A percentile compares a stretch with the other conserved stretches of the same genome.
Evolutionary conservation across 2,113 vertebrate genomes (phyloP).

Genomic region (Otolemur garnettii): DNA sequence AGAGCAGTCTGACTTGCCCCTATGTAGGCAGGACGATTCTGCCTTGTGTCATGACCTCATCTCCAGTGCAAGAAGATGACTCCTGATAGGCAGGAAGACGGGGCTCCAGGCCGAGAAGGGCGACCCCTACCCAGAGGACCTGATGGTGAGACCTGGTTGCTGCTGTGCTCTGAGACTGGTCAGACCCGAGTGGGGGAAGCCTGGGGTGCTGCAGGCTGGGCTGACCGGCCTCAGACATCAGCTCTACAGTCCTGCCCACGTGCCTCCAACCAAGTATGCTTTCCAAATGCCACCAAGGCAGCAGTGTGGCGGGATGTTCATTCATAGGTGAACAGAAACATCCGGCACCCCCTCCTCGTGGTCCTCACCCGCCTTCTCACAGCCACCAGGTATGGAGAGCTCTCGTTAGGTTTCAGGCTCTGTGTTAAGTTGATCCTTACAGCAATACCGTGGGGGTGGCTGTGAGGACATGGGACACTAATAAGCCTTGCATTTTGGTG

Average conservation of each 20-base stretch:
- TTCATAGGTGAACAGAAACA: not conserved
- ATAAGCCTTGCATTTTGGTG: not conserved
- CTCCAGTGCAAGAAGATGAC: not conserved
- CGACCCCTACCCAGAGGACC: accelerated
- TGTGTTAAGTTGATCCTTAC: not conserved
- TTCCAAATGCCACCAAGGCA: not conserved
- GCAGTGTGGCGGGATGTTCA: not conserved
- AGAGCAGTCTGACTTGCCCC: not conserved
- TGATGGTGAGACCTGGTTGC: no score
- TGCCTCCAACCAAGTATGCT: not conserved
- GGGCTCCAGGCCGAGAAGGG: not conserved
- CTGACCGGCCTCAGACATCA: not conserved
- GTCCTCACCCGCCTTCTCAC: not conserved
- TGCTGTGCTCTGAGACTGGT: not conserved
- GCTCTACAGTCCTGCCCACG: accelerated
- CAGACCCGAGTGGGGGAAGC: not conserved
- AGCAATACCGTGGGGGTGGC: accelerated
- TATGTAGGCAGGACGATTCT: not conserved
- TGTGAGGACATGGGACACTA: accelerated
- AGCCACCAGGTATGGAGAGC: accelerated
- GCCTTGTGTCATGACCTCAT: not conserved
- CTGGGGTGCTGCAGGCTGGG: not conserved
- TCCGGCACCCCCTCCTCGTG: accelerated
- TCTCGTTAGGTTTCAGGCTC: not conserved
- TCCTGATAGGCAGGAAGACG: no score